Evolutionary conservation across 2,797 vertebrate genomes (phyloP).

Genomic region (Thripadectes ignobilis): DNA sequence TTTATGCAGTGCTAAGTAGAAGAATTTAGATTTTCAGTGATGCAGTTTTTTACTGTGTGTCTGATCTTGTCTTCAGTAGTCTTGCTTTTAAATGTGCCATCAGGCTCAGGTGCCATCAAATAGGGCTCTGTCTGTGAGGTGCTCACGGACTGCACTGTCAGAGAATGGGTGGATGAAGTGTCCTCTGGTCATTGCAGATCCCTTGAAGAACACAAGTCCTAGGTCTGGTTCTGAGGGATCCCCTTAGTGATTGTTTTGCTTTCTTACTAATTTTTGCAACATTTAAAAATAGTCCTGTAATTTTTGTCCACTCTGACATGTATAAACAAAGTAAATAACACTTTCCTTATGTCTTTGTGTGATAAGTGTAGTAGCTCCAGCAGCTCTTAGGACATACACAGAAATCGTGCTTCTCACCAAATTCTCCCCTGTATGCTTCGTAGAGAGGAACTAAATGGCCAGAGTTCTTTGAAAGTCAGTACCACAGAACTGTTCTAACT

Average conservation of each 20-base stretch:
- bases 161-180: not conserved
- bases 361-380: not conserved
- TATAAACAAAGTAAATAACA: not conserved
- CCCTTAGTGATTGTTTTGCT: not conserved
- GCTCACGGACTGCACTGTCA: not conserved
- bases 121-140: not conserved
- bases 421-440: not conserved
- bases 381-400: not conserved
- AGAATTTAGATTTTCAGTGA: not conserved
- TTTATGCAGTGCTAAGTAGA: not conserved
- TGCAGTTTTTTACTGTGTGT: fast-evolving
- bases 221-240: not conserved
- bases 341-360: not conserved
- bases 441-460: not conserved
- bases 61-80: not conserved
- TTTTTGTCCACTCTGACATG: not conserved
- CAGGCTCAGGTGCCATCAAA: not conserved
- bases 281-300: not conserved
- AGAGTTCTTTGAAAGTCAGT: not conserved
- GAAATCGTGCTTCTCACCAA: not conserved
- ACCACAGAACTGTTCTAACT: not conserved
- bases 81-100: not conserved
- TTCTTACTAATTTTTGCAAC: not conserved
- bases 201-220: not conserved
- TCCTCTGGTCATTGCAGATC: not conserved